phyloP scores from a whole-genome alignment of 2,113 vertebrate genomes.

The Leptodactylus fuscus region DNA sequence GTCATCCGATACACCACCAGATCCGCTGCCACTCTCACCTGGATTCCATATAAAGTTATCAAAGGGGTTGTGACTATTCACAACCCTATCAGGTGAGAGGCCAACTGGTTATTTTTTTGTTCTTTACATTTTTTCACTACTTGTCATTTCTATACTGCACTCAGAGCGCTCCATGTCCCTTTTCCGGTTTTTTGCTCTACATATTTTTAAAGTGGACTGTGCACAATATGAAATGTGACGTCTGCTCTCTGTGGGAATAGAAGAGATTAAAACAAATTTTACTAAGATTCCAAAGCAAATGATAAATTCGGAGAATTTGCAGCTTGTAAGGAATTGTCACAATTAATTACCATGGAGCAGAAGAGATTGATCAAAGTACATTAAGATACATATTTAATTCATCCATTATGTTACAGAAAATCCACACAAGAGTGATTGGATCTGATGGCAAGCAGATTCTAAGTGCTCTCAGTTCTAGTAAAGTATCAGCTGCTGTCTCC shows the following conservation, averaged over 20 bases:
- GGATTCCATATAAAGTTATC: too few species aligned
- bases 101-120: too few species aligned
- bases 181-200: too few species aligned
- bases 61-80: too few species aligned
- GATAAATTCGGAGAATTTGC: constrained; percentile 12
- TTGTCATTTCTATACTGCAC: too few species aligned
- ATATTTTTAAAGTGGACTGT: neutral
- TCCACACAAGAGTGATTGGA: constrained; percentile 49
- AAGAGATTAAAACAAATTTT: neutral
- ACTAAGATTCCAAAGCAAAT: neutral
- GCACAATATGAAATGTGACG: neutral
- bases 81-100: too few species aligned
- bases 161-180: too few species aligned
- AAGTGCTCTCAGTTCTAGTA: constrained; percentile 43
- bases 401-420: constrained; percentile 49
- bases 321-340: constrained; percentile 18
- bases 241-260: neutral
- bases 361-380: constrained; percentile 41
- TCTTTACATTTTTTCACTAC: too few species aligned
- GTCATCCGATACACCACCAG: too few species aligned
- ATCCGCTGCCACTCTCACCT: too few species aligned
- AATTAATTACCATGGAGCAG: constrained; percentile 28
- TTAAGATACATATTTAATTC: constrained; percentile 51
- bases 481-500: constrained; percentile 29
- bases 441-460: constrained; percentile 39